Conservation (phyloP, 2,797 vertebrate genomes). For the Lithobates sylvaticus region DNA sequence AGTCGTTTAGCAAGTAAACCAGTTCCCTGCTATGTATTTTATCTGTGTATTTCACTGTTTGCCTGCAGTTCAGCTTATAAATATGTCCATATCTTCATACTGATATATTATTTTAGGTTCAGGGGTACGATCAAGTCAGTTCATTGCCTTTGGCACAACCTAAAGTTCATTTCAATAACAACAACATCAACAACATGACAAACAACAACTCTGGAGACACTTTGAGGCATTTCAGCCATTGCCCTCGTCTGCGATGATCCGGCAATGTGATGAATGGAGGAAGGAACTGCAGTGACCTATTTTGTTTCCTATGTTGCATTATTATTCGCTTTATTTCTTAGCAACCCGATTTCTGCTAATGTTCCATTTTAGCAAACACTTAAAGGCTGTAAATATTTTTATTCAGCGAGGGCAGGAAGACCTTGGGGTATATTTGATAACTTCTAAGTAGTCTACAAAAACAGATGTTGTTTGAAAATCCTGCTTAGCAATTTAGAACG, state of each 20-base stretch:
- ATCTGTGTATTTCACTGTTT: too few relatives aligned
- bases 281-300: conserved; percentile 33
- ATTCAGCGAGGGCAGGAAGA: background rate
- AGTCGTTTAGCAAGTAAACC: too few relatives aligned
- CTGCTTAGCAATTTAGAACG: conserved; percentile 11
- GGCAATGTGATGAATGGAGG: conserved; percentile 16
- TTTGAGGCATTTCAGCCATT: background rate
- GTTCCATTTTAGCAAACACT: conserved; percentile 43
- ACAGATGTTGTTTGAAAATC: conserved; percentile 10
- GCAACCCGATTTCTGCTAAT: conserved; percentile 25
- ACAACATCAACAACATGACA: background rate
- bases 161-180: background rate
- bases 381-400: conserved; percentile 34
- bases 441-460: background rate
- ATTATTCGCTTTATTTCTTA: conserved; percentile 33
- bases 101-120: too few relatives aligned
- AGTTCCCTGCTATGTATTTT: too few relatives aligned
- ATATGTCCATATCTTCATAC: too few relatives aligned
- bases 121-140: too few relatives aligned
- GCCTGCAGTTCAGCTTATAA: too few relatives aligned
- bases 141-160: too few relatives aligned
- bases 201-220: background rate
- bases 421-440: conserved; percentile 11
- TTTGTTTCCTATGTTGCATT: conserved; percentile 35
- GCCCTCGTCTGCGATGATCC: conserved; percentile 1